phyloP scores from a whole-genome alignment of 23 tunicate species.

The Ascidia mentula region DNA sequence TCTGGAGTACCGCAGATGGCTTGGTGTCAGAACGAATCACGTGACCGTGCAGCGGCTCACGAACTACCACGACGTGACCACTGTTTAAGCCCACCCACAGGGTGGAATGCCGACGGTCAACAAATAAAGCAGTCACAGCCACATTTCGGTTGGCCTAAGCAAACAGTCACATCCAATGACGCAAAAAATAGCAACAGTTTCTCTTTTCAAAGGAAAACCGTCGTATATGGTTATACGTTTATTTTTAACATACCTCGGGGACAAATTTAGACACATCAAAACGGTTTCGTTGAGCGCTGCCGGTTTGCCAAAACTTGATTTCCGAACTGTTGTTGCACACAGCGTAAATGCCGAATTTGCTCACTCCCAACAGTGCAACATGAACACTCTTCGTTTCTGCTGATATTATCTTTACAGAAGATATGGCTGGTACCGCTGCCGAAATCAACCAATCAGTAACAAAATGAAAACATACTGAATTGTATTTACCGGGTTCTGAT shows the following conservation, averaged over 20 bases:
- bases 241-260: not conserved
- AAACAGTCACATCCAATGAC: too few relatives aligned
- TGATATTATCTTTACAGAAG: not conserved
- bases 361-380: not conserved
- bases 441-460: not conserved
- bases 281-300: not conserved
- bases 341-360: not conserved
- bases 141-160: not conserved
- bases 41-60: slow-evolving; percentile 15
- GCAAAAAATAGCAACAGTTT: too few relatives aligned
- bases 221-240: too few relatives aligned
- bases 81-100: slow-evolving; percentile 41
- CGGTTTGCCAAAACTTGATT: not conserved
- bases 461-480: not conserved
- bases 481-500: slow-evolving; percentile 29
- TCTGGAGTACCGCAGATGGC: not conserved
- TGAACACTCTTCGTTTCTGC: not conserved
- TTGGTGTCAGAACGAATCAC: not conserved
- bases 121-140: slow-evolving; percentile 23
- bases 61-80: slow-evolving; percentile 24
- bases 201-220: too few relatives aligned
- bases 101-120: slow-evolving; percentile 18
- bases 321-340: not conserved
- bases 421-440: not conserved
- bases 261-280: not conserved